Base-by-base conservation (phyloP, 2,888 invertebrate genomes). In the Colletes collaris region DNA sequence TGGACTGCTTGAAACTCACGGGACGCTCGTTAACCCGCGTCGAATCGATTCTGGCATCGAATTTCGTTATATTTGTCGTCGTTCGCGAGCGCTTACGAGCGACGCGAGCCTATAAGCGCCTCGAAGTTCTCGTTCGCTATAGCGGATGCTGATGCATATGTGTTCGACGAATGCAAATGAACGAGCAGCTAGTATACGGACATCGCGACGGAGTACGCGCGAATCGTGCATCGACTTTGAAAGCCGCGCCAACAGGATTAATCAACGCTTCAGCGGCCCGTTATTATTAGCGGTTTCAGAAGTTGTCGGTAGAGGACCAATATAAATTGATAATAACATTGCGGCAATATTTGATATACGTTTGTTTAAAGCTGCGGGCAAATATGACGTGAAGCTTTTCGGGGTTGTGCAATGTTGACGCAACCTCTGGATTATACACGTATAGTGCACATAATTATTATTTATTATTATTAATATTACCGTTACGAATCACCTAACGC, bases 121-220 rank as follows among this genome's bases (percentile, higher is more conserved):
- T 27, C 27, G 1, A 27, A 27, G 27, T 27, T 19, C 59, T 11
- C 37, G 16, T 10, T 44, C 59, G 44, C 44, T 19, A 3, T 4
- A 10, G 40, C 49, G 56, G 56, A 71, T 71, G 35, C 27, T n/a
- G 19, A n/a, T 35, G 2, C 27, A 27, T 40, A 52, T 4, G 37
- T 40, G 37, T 40, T 27, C 16, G 49, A 50, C 44, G 65, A 65
- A 50, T 72, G 52, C 66, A 55, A 65, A 66, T 70, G 70, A 62
- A 50, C n/a, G 27, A 55, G 55, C 65, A n/a, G 0, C 44, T 8
- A 35, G 35, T 56, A 35, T 13, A 56, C 27, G 11, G 56, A 35
- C 40, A 35, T 13, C 44, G 19, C 44, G 46, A 46, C 46, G 0
- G n/a, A 46, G 63, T 53, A 71, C 56, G 56, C 10, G 46, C 71